Base-by-base conservation (phyloP, 2,113 vertebrate genomes). In the Chloroceryle aenea region DNA sequence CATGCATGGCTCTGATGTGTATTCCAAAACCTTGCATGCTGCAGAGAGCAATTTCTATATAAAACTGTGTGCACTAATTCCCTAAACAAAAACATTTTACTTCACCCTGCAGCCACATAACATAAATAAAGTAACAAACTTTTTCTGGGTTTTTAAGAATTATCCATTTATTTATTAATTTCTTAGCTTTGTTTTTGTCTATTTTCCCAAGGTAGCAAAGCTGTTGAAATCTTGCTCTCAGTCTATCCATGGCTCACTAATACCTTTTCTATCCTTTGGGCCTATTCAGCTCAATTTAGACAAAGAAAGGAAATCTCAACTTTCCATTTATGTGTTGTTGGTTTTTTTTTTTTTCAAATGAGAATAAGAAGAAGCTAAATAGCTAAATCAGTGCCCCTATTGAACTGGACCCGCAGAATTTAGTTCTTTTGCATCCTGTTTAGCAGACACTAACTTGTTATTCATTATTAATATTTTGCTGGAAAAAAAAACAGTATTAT, bases 291-390 rank as follows among this genome's bases (percentile, higher is more conserved):
- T 78, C 56, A 52, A 29, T 58, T 74, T 72, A 83, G 16, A 75
- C 16, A 21, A 67, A 75, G 34, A 34, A 64, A 55, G 42, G 32
- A 90, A 75, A 59, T 68, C 17, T 3, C 5, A 6, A 10, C 2
- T 1, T 72, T 76, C 3, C 3, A 6, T 3, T 40, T 16, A 12
- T 15, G 13, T 14, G 36, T n/a, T 9, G 10, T n/a, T 5, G 23
- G 14, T 9, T 47, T 19, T 25, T 48, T 20, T 34, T 34, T 50
- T 79, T 21, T 10, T 10, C n/a, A n/a, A 11, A 13, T 27, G 2
- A 42, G 30, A 71, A 74, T 10, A 40, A 73, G 7, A 78, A 68
- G 7, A 59, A 69, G 13, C 5, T 56, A 63, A 73, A 47, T 63
- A 69, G 13, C 5, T 56, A 63, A 73, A 47, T 63, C 20, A 34